phyloP scores from a whole-genome alignment of 1,140 invertebrate species.

The Lasaia peninsularis region DNA sequence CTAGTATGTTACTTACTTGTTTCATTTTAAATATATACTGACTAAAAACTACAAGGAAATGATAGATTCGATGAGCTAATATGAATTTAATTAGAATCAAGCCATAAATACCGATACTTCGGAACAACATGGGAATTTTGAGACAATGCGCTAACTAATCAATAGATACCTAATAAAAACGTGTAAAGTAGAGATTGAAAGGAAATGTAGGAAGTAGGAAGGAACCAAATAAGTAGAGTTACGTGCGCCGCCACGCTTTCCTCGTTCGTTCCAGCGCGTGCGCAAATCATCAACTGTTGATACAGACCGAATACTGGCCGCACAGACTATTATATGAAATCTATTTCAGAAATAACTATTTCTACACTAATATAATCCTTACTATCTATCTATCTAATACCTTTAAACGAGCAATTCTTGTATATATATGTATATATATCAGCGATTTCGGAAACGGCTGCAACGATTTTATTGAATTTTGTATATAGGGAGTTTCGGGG shows the following conservation, averaged over 20 bases:
- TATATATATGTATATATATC: no score
- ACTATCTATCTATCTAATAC: no score
- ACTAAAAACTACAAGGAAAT: background rate
- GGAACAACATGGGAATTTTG: conserved; percentile 3
- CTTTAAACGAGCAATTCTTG: no score
- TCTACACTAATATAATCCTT: no score
- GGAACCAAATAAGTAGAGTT: conserved; percentile 48
- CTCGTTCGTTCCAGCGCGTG: conserved; percentile 34
- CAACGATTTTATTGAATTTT: no score
- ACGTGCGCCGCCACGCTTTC: conserved; percentile 45
- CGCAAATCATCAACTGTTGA: conserved; percentile 19
- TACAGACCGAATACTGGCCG: conserved; percentile 12
- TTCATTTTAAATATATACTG: no score
- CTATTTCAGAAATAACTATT: no score
- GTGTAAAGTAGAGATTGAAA: conserved; percentile 17
- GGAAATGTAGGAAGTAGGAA: conserved; percentile 50
- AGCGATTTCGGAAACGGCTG: no score
- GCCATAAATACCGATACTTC: background rate
- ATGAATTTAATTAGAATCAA: background rate
- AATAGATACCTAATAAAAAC: conserved; percentile 38
- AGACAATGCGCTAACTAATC: background rate
- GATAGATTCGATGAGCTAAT: background rate
- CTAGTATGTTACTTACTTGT: no score
- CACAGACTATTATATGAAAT: no score
- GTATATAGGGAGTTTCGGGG: no score